phyloP scores from a whole-genome alignment of 1,140 invertebrate genomes.

The Arctopsyche grandis region DNA sequence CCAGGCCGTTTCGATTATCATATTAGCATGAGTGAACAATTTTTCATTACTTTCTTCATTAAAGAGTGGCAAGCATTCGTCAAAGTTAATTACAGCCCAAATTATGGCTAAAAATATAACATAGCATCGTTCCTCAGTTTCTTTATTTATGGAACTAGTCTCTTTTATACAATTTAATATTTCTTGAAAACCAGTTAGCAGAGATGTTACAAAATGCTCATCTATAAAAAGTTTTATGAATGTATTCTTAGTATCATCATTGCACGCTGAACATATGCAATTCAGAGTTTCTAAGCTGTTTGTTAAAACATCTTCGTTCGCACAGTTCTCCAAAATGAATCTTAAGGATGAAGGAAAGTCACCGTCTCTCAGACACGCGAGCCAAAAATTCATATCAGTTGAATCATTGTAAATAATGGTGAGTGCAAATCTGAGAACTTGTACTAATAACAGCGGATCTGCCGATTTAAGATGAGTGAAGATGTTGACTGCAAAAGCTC shows the following conservation, averaged over 20 bases:
- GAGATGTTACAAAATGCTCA: slow-evolving; percentile 57
- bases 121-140: slow-evolving; percentile 60
- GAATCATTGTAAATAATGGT: slow-evolving; percentile 66
- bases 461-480: slow-evolving; percentile 68
- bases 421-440: slow-evolving; percentile 74
- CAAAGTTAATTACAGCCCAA: slow-evolving; percentile 59
- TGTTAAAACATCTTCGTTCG: slow-evolving; percentile 69
- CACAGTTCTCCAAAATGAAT: slow-evolving; percentile 76
- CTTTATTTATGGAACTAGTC: slow-evolving; percentile 50
- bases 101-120: slow-evolving; percentile 61
- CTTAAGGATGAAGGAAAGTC: slow-evolving; percentile 67
- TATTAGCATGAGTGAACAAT: slow-evolving; percentile 57
- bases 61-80: slow-evolving; percentile 59
- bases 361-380: slow-evolving; percentile 63
- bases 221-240: slow-evolving; percentile 62
- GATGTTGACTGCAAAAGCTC: slow-evolving; percentile 63
- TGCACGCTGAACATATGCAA: slow-evolving; percentile 63
- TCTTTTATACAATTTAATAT: slow-evolving; percentile 8
- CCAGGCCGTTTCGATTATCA: slow-evolving; percentile 60
- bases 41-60: slow-evolving; percentile 57
- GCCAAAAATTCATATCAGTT: slow-evolving; percentile 63
- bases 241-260: slow-evolving; percentile 57
- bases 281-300: slow-evolving; percentile 69
- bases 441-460: slow-evolving; percentile 73
- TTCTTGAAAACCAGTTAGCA: slow-evolving; percentile 59